Evolutionary conservation across 2,113 vertebrate species (phyloP), one percentile per base, ranked within the genome.

Genomic region (Percopsis transmontana): DNA sequence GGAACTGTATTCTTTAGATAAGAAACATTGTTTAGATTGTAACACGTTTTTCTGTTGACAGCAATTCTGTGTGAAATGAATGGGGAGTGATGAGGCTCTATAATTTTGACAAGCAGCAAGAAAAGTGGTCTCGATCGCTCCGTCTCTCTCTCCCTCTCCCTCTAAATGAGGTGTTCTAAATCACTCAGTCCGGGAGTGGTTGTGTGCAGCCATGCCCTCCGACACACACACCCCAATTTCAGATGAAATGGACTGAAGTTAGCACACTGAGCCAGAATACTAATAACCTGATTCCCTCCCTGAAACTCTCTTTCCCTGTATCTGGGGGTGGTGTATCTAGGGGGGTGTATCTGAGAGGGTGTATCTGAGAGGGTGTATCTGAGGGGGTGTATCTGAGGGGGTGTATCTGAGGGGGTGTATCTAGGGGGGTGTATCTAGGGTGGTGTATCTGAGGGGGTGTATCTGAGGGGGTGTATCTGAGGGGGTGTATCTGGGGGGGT

Each of bases 111-210:
- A 63, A 70, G 82, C 55, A 79, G 38, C 60, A 19, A 73, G 23
- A 65, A 53, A 62, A 62, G 14, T 16, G 58, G 41, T 15, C 45
- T 68, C 12, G 0, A 0, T 52, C 47, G 65, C 2, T 72, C 47
- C 63, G 11, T 68, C 15, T 7, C 55, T 77, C 42, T 18, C 45
- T 68, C 2, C 70, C 51, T 66, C 13, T 50, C 10, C 20, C n/a
- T 67, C 58, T 69, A 70, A 85, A 83, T 65, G 60, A 79, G 72
- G 58, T 78, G 72, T 69, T 62, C 58, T 74, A 80, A 82, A 82
- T 83, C 24, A 75, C 62, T 80, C 61, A 77, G 66, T 82, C 66
- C 64, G 45, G 58, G 39, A 77, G 62, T 56, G 47, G 68, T 60
- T 14, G 67, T 65, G 58, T 20, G 16, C 74, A 58, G 76, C 58